Evolutionary conservation across 2,113 vertebrate species (phyloP).

Genomic region (Urocynchramus pylzowi): DNA sequence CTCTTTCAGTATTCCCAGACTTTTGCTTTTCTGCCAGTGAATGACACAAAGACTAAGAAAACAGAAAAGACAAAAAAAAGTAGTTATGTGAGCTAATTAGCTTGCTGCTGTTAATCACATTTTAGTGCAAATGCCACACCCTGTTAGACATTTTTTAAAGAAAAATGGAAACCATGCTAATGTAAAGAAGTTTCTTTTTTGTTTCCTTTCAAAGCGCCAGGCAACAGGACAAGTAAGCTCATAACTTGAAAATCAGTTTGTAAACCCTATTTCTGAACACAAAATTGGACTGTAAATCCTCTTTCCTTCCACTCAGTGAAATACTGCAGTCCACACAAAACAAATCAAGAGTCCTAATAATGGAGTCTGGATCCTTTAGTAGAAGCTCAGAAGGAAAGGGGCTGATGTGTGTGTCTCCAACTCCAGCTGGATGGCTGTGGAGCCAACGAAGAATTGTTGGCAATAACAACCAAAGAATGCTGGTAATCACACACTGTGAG

Average conservation of each 20-base stretch:
- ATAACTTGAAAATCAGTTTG: background rate
- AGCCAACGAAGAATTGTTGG: background rate
- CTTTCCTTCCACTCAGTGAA: background rate
- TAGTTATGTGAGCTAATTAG: background rate
- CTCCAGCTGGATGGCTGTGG: background rate
- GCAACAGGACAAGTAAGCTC: background rate
- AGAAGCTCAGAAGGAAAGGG: background rate
- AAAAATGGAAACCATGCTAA: rapidly evolving
- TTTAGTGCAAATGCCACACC: background rate
- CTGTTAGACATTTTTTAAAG: background rate
- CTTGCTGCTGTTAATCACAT: background rate
- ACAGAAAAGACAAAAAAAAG: background rate
- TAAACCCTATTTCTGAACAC: background rate
- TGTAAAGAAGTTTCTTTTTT: background rate
- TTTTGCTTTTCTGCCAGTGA: background rate
- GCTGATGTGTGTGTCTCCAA: background rate
- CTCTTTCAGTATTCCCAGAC: background rate
- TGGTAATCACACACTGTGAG: background rate
- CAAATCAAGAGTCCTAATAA: background rate
- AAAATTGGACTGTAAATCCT: background rate
- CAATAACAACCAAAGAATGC: background rate
- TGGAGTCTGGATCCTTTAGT: background rate
- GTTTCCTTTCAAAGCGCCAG: background rate
- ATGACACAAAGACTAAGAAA: background rate
- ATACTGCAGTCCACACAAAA: background rate